Conservation (phyloP, 2,888 invertebrate species). For the Ophion slaviceki region DNA sequence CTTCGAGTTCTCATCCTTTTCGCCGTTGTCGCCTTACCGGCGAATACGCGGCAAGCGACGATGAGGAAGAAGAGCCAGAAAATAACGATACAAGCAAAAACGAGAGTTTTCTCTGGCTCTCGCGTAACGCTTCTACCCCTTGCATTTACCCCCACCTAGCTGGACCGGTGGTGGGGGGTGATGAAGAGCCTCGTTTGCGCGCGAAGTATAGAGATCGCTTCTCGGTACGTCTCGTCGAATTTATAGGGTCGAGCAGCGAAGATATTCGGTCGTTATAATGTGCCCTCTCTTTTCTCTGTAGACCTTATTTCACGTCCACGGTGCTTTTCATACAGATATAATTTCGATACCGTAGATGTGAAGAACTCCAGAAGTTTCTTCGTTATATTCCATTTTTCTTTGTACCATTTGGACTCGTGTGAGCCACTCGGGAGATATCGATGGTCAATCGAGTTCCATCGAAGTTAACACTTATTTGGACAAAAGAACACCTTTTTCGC, state of each 20-base stretch:
- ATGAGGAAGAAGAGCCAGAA: constrained; percentile 17
- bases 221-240: constrained; percentile 57
- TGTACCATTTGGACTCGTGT: neutral
- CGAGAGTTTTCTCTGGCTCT: constrained; percentile 29
- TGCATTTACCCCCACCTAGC: neutral
- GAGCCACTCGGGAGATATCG: neutral
- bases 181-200: constrained; percentile 63
- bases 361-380: neutral
- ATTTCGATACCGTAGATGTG: constrained; percentile 13
- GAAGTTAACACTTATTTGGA: neutral
- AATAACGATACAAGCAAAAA: constrained; percentile 56
- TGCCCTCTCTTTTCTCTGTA: neutral
- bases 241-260: constrained; percentile 54
- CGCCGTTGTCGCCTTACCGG: constrained; percentile 29
- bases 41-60: constrained; percentile 51
- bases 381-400: constrained; percentile 2
- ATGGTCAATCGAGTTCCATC: neutral
- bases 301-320: constrained; percentile 2
- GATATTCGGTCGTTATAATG: constrained; percentile 55
- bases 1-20: neutral
- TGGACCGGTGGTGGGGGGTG: constrained; percentile 17
- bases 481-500: neutral
- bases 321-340: constrained; percentile 15
- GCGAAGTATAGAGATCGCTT: constrained; percentile 53
- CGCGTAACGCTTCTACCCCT: constrained; percentile 10